phyloP scores from a whole-genome alignment of 2,888 invertebrate genomes.

The Malthinus seriepunctatus region DNA sequence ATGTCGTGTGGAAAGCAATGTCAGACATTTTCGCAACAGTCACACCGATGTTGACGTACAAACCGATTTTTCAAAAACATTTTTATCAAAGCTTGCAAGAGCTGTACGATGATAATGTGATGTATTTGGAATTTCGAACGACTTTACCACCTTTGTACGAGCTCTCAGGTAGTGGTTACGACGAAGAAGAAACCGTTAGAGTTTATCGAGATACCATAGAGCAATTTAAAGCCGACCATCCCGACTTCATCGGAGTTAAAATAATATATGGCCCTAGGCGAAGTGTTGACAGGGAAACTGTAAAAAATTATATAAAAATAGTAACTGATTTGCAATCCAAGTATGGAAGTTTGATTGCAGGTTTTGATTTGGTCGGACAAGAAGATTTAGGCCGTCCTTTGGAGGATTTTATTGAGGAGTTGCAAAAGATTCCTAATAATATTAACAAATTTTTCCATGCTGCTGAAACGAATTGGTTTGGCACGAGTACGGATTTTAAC shows the following conservation, averaged over 20 bases:
- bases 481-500: constrained; percentile 69
- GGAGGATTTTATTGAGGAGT: constrained; percentile 61
- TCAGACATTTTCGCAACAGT: constrained; percentile 60
- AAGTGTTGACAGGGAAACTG: constrained; percentile 48
- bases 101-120: constrained; percentile 67
- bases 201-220: constrained; percentile 62
- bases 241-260: constrained; percentile 69
- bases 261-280: constrained; percentile 70
- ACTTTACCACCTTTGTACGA: constrained; percentile 67
- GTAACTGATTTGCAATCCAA: constrained; percentile 48
- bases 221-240: constrained; percentile 62
- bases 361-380: constrained; percentile 81
- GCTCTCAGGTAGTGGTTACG: constrained; percentile 63
- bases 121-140: constrained; percentile 72
- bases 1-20: constrained; percentile 65
- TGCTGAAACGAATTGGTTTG: constrained; percentile 79
- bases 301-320: constrained; percentile 51
- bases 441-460: constrained; percentile 45
- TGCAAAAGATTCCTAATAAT: constrained; percentile 42
- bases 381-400: constrained; percentile 73
- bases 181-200: constrained; percentile 60
- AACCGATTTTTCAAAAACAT: constrained; percentile 68
- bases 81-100: constrained; percentile 66
- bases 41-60: constrained; percentile 61
- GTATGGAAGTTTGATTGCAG: constrained; percentile 69